Percentiles rank a stretch among this genome's conserved stretches.
These are phyloP conservation scores for Drosophila yooni DNA, from an alignment of 2,888 invertebrate species.

Conservation along the genomic window DNA sequence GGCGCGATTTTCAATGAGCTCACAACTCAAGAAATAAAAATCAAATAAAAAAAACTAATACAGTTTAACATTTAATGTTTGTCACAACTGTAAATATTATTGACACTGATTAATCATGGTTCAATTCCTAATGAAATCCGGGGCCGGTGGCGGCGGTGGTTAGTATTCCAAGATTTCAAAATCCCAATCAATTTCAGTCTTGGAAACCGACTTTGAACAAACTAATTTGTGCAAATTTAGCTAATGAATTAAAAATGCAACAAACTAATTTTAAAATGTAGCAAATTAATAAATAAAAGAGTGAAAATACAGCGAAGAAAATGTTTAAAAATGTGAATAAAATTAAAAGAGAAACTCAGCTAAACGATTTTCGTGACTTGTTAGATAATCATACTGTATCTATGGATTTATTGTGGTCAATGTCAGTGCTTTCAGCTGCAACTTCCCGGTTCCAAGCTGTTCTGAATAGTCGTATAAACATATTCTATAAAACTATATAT, in stretches of 20 bases:
- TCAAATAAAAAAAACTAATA: constrained; percentile 2
- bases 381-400: background rate
- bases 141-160: constrained; percentile 60
- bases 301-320: background rate
- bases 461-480: too few relatives aligned
- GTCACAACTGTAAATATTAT: constrained; percentile 3
- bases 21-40: constrained; percentile 50
- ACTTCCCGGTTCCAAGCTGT: background rate
- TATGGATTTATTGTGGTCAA: background rate
- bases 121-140: constrained; percentile 62
- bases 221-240: constrained; percentile 13
- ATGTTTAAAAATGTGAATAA: background rate
- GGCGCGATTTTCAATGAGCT: constrained; percentile 78
- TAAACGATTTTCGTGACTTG: background rate
- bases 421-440: background rate
- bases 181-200: background rate
- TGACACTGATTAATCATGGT: constrained; percentile 53
- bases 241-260: constrained; percentile 6
- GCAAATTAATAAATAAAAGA: background rate
- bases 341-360: background rate
- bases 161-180: constrained; percentile 24
- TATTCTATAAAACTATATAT: background rate
- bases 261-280: background rate
- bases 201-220: constrained; percentile 3
- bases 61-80: constrained; percentile 18